phyloP scores from a whole-genome alignment of 2,888 invertebrate genomes.

The Adineta ricciae region DNA sequence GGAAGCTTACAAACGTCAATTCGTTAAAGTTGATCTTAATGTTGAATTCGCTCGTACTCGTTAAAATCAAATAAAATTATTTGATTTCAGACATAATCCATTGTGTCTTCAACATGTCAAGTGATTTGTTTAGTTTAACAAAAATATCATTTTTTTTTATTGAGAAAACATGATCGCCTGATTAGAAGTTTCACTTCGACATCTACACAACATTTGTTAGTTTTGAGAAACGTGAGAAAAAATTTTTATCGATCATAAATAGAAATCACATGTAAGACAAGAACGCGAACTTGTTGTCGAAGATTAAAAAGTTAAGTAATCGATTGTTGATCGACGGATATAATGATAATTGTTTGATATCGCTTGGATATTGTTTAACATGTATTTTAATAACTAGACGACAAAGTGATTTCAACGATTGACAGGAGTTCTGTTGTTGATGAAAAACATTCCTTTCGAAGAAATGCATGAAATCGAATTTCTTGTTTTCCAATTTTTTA shows the following conservation, averaged over 20 bases:
- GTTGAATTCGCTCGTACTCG: neutral
- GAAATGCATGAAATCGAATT: neutral
- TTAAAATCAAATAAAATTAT: neutral
- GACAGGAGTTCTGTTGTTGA: neutral
- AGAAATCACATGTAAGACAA: neutral
- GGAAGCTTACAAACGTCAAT: constrained; percentile 31
- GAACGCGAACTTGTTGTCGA: neutral
- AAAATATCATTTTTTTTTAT: no score
- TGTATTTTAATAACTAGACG: neutral
- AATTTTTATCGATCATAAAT: no score
- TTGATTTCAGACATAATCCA: neutral
- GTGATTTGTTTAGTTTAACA: no score
- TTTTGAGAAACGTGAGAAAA: no score
- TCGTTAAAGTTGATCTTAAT: constrained; percentile 18
- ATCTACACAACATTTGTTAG: no score
- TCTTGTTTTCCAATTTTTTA: constrained; percentile 19
- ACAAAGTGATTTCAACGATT: neutral
- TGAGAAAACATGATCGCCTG: no score
- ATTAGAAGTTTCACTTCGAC: no score
- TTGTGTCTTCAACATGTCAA: neutral
- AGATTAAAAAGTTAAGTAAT: neutral
- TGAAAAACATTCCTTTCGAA: neutral
- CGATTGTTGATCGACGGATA: neutral
- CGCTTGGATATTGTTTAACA: constrained; percentile 9
- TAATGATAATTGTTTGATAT: neutral